A percentile compares a stretch with the other conserved stretches of the same genome.
phyloP scores from a whole-genome alignment of 2,888 invertebrate species.

The Cerceris ruficornis region DNA sequence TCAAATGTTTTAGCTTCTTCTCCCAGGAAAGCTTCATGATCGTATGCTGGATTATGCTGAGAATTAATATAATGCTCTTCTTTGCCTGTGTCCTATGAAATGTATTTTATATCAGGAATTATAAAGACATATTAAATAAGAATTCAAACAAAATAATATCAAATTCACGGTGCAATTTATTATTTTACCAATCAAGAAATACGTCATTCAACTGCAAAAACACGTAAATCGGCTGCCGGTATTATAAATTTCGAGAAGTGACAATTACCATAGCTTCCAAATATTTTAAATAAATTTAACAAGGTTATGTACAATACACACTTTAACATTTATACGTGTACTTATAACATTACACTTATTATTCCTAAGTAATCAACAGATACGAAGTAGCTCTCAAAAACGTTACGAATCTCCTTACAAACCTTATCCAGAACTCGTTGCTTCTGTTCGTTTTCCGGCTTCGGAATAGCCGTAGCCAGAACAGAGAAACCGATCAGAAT shows the following conservation, averaged over 20 bases:
- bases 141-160: no score
- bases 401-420: constrained; percentile 22
- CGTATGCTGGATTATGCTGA: constrained; percentile 94
- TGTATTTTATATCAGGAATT: not conserved
- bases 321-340: not conserved
- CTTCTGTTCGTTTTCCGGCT: constrained; percentile 86
- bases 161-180: no score
- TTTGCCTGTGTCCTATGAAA: constrained; percentile 85
- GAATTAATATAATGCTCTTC: constrained; percentile 91
- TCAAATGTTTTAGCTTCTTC: constrained; percentile 97
- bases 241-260: not conserved
- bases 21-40: constrained; percentile 98
- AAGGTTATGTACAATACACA: constrained; percentile 19
- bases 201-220: no score
- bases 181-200: no score
- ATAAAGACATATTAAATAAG: not conserved
- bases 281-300: constrained; percentile 1
- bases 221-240: not conserved
- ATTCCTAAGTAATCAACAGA: not conserved
- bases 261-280: not conserved
- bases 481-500: constrained; percentile 61
- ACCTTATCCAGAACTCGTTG: constrained; percentile 85
- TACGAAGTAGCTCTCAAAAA: not conserved
- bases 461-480: constrained; percentile 85
- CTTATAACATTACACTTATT: not conserved